A percentile compares a stretch with the other conserved stretches of the same genome.
These are phyloP conservation scores for Aphidius colemani DNA, from an alignment of 2,888 invertebrate genomes.

Conservation along the genomic window DNA sequence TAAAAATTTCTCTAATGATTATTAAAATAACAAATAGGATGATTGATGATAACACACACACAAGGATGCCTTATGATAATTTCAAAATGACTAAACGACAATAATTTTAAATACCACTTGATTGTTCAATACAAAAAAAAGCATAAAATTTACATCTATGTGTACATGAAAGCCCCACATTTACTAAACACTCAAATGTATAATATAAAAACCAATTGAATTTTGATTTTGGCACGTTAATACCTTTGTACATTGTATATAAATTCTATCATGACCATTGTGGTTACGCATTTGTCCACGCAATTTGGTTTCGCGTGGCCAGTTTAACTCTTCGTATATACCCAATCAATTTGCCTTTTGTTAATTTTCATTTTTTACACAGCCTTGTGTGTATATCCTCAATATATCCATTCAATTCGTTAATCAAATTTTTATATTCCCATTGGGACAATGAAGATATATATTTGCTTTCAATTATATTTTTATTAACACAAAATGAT, in stretches of 20 bases:
- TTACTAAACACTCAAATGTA: slow-evolving; percentile 21
- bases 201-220: slow-evolving; percentile 37
- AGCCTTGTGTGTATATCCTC: slow-evolving; percentile 23
- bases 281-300: slow-evolving; percentile 42
- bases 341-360: slow-evolving; percentile 26
- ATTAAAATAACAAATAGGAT: slow-evolving; percentile 6
- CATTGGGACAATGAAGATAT: background rate
- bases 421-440: slow-evolving; percentile 10
- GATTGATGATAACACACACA: slow-evolving; percentile 17
- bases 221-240: slow-evolving; percentile 39
- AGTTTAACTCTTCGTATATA: slow-evolving; percentile 30
- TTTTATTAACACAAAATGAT: background rate
- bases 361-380: background rate
- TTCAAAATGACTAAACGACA: slow-evolving; percentile 32
- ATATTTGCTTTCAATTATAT: background rate
- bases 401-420: slow-evolving; percentile 22
- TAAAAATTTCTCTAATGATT: background rate
- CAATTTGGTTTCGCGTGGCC: slow-evolving; percentile 42
- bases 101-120: slow-evolving; percentile 28
- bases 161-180: slow-evolving; percentile 7
- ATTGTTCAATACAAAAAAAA: background rate
- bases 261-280: slow-evolving; percentile 36
- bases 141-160: no score
- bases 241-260: slow-evolving; percentile 35
- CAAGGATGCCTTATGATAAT: slow-evolving; percentile 30